Base-by-base conservation (phyloP, 1,140 invertebrate species). In the Lepidurus couesii region DNA sequence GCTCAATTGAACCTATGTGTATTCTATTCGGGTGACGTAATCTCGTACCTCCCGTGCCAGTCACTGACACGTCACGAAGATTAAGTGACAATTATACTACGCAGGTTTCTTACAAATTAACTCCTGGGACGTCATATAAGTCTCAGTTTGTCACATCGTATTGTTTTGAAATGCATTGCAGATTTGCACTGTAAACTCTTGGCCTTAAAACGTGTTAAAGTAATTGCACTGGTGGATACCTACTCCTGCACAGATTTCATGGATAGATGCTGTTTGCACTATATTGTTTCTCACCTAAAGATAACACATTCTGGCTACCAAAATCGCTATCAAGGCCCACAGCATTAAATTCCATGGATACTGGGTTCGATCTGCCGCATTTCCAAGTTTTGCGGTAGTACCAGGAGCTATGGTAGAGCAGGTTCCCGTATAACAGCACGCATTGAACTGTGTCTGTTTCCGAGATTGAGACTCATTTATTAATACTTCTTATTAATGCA, bases 401-500 rank as follows among this genome's bases (percentile, higher is more conserved):
- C 53, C 16, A 16, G 53, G 13, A 65, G 53, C 8, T 7, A 21
- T 13, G 16, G 13, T 16, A 65, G 53, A 21, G 53, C 53, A 65
- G 16, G 53, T 65, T 16, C 21, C 53, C 13, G 53, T 7, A 16
- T 65, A 65, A 21, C 53, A 4, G 21, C 53, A 65, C 8, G 53
- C 53, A 16, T 65, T 65, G 21, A 65, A 65, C 13, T 65, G 53
- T 9, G 53, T 65, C 53, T 65, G 21, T 13, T 65, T 4, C n/a
- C 16, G 8, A 65, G 21, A 65, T n/a, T 13, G 8, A 65, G 34
- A 34, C 3, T 34, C n/a, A 65, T 65, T 13, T 65, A 65, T 65
- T 65, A 65, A 65, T 65, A 47, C 10, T 47, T n/a, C 16, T 65
- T 16, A 65, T 77, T 42, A 77, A 9, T 21, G 26, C 53, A 76